Evolutionary conservation across 1,140 invertebrate species (phyloP).

Genomic region (Drosophila gunungcola): DNA sequence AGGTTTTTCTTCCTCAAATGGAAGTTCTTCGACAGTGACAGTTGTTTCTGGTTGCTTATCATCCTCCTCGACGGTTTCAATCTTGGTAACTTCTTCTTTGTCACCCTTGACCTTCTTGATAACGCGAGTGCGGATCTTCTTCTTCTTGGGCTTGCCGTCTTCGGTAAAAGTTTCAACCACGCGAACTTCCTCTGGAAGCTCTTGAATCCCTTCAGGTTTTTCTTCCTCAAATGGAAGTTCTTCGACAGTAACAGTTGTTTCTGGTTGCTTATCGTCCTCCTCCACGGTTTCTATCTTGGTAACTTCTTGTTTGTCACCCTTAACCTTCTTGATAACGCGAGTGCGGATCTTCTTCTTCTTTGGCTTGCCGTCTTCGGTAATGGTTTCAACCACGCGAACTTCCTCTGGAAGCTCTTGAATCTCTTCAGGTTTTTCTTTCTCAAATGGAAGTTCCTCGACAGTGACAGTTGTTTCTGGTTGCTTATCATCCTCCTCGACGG

Average conservation of each 20-base stretch:
- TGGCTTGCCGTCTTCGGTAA: not conserved
- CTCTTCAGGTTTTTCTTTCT: not conserved
- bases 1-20: not conserved
- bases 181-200: conserved; percentile 3
- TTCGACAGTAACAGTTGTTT: not conserved
- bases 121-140: conserved; percentile 2
- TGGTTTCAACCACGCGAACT: conserved; percentile 1
- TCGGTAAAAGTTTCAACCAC: not conserved
- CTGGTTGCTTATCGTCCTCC: conserved; percentile 1
- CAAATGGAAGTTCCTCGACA: not conserved
- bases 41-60: conserved; percentile 4
- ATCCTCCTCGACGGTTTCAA: conserved; percentile 3
- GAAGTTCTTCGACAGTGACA: not conserved
- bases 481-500: not conserved
- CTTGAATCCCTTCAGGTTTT: not conserved
- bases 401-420: conserved; percentile 3
- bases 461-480: conserved; percentile 3
- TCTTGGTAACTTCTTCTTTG: conserved; percentile 3
- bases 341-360: conserved; percentile 8
- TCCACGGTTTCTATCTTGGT: conserved; percentile 3
- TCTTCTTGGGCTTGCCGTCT: conserved; percentile 3
- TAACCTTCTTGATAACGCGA: conserved; percentile 2
- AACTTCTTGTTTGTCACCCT: conserved; percentile 3
- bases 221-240: not conserved
- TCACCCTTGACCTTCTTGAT: conserved; percentile 9